A percentile compares a stretch with the other conserved stretches of the same genome.
These are phyloP conservation scores for Enchytraeus crypticus DNA, from an alignment of 2,888 invertebrate genomes.

Conservation along the genomic window DNA sequence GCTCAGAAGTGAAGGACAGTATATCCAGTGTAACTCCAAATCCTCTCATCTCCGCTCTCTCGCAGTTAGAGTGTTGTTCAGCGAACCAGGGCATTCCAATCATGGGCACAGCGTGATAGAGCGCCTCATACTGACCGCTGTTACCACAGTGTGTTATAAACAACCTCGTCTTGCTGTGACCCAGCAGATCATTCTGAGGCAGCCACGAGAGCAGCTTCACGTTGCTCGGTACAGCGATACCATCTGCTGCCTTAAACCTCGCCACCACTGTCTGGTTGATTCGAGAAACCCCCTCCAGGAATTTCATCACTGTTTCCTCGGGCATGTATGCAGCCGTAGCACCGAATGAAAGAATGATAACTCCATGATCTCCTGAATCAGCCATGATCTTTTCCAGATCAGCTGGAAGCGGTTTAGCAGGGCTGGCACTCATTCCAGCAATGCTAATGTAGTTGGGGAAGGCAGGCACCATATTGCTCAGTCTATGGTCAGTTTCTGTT, in stretches of 20 bases:
- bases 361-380: not conserved
- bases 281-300: constrained; percentile 5
- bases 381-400: constrained; percentile 11
- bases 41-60: constrained; percentile 19
- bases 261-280: constrained; percentile 1
- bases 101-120: constrained; percentile 31
- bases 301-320: not conserved
- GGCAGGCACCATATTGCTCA: not conserved
- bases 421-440: constrained; percentile 8
- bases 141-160: constrained; percentile 32
- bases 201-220: constrained; percentile 25
- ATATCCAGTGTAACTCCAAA: constrained; percentile 25
- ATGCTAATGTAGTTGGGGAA: constrained; percentile 3
- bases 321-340: constrained; percentile 3
- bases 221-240: constrained; percentile 4
- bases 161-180: constrained; percentile 26
- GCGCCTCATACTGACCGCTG: constrained; percentile 28
- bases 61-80: constrained; percentile 26
- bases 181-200: constrained; percentile 32
- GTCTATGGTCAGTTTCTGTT: not conserved
- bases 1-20: constrained; percentile 11
- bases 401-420: constrained; percentile 18
- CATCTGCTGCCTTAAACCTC: not conserved
- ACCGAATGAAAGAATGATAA: constrained; percentile 15
- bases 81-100: constrained; percentile 26